Conservation (phyloP, 2,888 invertebrate species). For the Bembecia ichneumoniformis region DNA sequence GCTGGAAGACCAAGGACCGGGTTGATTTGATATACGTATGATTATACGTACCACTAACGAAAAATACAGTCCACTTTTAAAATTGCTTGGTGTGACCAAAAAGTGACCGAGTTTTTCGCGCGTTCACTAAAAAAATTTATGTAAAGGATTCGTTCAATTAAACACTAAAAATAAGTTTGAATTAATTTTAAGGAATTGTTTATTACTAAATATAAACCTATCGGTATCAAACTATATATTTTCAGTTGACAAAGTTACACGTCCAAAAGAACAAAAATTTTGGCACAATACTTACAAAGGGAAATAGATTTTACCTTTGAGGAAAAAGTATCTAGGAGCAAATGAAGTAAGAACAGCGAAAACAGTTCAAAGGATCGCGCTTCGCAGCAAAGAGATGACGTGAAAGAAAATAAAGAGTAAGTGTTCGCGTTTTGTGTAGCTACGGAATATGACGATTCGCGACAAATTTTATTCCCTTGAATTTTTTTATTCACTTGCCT, state of each 20-base stretch:
- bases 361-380: slow-evolving; percentile 16
- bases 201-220: too few species aligned
- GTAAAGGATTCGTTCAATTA: too few species aligned
- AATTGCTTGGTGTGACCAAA: too few species aligned
- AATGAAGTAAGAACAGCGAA: slow-evolving; percentile 16
- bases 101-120: too few species aligned
- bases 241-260: background rate
- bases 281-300: slow-evolving; percentile 11
- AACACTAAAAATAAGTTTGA: too few species aligned
- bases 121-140: too few species aligned
- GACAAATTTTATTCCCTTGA: slow-evolving; percentile 14
- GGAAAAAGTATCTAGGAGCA: slow-evolving; percentile 12
- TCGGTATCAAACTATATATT: background rate
- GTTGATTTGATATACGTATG: too few species aligned
- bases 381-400: slow-evolving; percentile 10
- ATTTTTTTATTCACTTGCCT: slow-evolving; percentile 8
- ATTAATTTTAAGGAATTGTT: too few species aligned
- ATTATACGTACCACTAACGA: too few species aligned
- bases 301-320: slow-evolving; percentile 13
- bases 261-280: slow-evolving; percentile 1
- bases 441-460: slow-evolving; percentile 4
- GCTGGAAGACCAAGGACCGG: too few species aligned
- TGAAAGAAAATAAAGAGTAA: slow-evolving; percentile 20
- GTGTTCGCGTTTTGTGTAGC: slow-evolving; percentile 9
- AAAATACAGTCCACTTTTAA: too few species aligned